phyloP scores from a whole-genome alignment of 2,888 invertebrate species.

The Theretra japonica region DNA sequence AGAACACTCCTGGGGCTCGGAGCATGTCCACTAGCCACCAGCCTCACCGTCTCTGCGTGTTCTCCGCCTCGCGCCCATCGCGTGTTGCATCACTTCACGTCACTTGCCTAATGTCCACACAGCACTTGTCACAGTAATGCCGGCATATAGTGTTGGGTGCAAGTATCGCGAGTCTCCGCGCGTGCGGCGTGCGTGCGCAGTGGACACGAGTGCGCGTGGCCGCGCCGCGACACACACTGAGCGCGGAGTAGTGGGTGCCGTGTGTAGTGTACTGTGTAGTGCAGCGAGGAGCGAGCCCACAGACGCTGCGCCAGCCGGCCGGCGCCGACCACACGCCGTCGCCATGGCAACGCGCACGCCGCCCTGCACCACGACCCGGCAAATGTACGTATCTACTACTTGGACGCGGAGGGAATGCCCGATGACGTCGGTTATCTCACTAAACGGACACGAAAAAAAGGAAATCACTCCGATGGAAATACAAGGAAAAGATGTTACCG shows the following conservation, averaged over 20 bases:
- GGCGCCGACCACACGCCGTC: neutral
- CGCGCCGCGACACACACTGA: constrained; percentile 20
- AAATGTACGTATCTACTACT: too few species aligned
- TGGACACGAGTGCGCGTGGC: constrained; percentile 27
- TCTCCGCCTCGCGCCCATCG: neutral
- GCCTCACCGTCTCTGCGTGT: neutral
- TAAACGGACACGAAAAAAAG: too few species aligned
- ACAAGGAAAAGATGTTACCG: too few species aligned
- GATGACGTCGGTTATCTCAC: neutral
- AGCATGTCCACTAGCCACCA: neutral
- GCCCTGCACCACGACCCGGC: neutral
- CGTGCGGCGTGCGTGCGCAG: neutral
- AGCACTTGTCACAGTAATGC: neutral
- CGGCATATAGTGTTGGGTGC: neutral
- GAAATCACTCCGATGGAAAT: too few species aligned
- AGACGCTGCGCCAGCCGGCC: neutral
- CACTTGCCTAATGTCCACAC: neutral
- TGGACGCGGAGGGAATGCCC: neutral
- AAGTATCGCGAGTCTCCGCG: neutral
- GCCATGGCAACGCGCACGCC: constrained; percentile 8
- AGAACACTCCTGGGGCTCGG: neutral
- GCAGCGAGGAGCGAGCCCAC: too few species aligned
- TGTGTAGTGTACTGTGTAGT: neutral
- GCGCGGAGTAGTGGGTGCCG: neutral
- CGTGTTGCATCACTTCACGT: neutral